phyloP scores from a whole-genome alignment of 2,113 vertebrate genomes.

The Menura novaehollandiae region DNA sequence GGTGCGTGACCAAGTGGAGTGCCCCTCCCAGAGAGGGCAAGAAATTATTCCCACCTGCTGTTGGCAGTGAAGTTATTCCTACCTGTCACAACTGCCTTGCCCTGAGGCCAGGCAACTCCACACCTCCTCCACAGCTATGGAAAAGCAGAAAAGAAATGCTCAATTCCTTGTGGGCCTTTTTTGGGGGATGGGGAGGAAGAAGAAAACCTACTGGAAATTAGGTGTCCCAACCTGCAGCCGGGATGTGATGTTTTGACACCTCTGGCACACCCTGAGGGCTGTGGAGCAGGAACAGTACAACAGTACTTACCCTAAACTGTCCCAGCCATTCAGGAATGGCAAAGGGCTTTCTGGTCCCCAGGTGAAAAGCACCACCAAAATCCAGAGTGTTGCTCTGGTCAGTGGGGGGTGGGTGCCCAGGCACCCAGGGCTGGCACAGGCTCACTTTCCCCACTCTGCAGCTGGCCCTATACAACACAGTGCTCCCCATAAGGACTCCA shows the following conservation, averaged over 20 bases:
- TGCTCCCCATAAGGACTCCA: background rate
- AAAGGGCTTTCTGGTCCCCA: background rate
- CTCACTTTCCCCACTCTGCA: background rate
- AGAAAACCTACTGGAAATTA: background rate
- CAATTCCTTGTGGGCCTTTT: background rate
- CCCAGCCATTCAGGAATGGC: background rate
- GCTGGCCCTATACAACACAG: background rate
- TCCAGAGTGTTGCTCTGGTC: background rate
- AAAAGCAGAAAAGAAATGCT: background rate
- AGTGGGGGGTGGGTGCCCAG: accelerated
- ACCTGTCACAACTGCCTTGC: background rate
- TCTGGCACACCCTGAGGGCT: background rate
- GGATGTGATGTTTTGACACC: background rate
- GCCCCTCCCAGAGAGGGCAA: accelerated
- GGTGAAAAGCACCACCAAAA: background rate
- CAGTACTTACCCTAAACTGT: background rate
- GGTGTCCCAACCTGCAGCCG: background rate
- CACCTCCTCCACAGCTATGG: accelerated
- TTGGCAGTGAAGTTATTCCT: background rate
- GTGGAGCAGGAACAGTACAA: background rate
- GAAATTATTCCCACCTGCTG: background rate
- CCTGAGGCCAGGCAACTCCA: accelerated
- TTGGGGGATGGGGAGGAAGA: accelerated
- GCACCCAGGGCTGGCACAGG: background rate
- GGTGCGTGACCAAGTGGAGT: background rate